Evolutionary conservation across 2,113 vertebrate genomes (phyloP), one percentile per base, ranked within the genome.

Genomic region (Otus sunia): DNA sequence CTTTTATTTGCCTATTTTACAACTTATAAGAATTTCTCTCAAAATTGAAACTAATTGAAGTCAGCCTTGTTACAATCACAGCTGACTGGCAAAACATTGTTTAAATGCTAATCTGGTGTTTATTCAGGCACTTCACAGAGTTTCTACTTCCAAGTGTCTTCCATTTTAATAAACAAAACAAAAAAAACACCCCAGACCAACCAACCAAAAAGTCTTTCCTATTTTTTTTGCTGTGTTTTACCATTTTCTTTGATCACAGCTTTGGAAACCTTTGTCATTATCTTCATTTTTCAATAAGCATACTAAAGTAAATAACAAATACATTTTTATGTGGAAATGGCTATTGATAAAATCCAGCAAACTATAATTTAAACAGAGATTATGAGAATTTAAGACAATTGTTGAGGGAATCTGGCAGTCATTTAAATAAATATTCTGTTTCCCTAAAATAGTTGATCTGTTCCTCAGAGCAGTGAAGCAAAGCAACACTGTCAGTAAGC

Each of bases 41-140:
- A 96, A 97, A 97, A 94, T 95, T 77, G 41, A 96, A 97, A 96
- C 71, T 94, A 91, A 95, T 96, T 97, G 41, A 97, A 94, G 79
- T 93, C 68, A 88, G 75, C 43, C 78, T 92, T 90, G 32, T 32
- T 96, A 87, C 83, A 96, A 91, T 55, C 59, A 81, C 52, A 97
- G 64, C 25, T 95, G 86, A 95, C 78, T 93, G 63, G 68, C 32
- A 95, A 91, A 95, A 93, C 66, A 93, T 69, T 95, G 88, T 97
- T 95, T 97, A 96, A 96, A 96, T 97, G 91, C 62, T 97, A 97
- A 97, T 97, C 88, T 84, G 30, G 18, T 97, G 53, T 97, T 97
- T 97, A 84, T 96, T 97, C 89, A 97, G 96, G 85, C 80, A 85
- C 22, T 83, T 97, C 68, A 72, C 67, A 69, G 19, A 87, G 25